Evolutionary conservation across 2,113 vertebrate genomes (phyloP), one percentile per base, ranked within the genome.

Genomic region (Scytalopus superciliaris): DNA sequence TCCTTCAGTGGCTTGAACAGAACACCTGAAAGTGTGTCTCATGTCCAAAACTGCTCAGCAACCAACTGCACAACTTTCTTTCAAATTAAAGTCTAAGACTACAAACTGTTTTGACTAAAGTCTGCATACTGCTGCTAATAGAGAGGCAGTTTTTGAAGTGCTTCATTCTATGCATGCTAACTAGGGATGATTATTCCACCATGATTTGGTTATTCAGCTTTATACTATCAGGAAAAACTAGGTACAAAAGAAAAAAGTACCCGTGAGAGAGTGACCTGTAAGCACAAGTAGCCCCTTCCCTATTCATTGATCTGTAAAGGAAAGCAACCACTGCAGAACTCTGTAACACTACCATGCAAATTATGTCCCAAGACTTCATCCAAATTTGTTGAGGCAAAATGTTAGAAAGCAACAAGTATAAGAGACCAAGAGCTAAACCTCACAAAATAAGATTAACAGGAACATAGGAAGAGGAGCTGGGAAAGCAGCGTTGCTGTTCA

Each of bases 271-370:
- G 53, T 63, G 79, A 85, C 69, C 60, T 73, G 37, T 74, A 73
- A 91, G 87, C 60, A 97, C 87, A 85, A 60, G 67, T 21, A 73
- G 91, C 57, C 90, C 94, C 90, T 97, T 94, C 49, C 72, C 87
- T 91, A 40, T 68, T 94, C 57, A 49, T 2, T 4, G 25, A 52
- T 52, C 78, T 69, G 52, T 52, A 86, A 89, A 94, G 35, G 68
- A 13, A 52, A 56, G 63, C 73, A 91, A 44, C 23, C 25, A 18
- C 2, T 67, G 55, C 55, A 84, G 73, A 75, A 70, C 27, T 52
- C 73, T 93, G 57, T 19, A 62, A 78, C 10, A 53, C 68, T 84
- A 97, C 84, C 82, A 81, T 53, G 40, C 91, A 40, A 8, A 80
- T 84, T 85, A 87, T 45, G 52, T 27, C 70, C 77, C 44, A 47